Evolutionary conservation across 2,113 vertebrate genomes (phyloP).

Genomic region (Columbina picui): DNA sequence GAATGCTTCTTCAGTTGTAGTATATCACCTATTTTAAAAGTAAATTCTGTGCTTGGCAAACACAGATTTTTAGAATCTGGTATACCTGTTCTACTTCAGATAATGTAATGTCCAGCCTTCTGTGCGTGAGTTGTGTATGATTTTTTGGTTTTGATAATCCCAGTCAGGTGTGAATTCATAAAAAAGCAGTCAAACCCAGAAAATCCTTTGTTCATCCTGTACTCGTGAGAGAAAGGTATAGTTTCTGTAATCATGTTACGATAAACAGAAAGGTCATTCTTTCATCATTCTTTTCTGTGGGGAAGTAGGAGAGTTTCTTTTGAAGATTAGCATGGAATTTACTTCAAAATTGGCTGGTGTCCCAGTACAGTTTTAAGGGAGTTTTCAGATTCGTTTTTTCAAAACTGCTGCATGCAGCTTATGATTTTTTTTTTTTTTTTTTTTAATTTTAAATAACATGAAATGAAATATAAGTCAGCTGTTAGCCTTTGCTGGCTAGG

Average conservation of each 20-base stretch:
- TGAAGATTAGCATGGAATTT: background rate
- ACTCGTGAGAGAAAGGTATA: background rate
- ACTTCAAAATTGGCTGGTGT: background rate
- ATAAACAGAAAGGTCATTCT: background rate
- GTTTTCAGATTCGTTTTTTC: background rate
- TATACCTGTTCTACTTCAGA: background rate
- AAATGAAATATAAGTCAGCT: background rate
- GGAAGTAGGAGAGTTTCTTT: background rate
- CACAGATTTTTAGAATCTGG: background rate
- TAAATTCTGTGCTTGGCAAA: constrained; percentile 27
- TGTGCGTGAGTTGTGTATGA: background rate
- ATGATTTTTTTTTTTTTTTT: background rate
- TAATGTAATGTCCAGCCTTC: background rate
- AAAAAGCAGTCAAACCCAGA: background rate
- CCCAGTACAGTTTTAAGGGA: background rate
- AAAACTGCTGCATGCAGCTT: background rate
- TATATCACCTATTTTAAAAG: constrained; percentile 23
- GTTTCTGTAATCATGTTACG: background rate
- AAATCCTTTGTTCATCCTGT: background rate
- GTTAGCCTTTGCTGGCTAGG: background rate
- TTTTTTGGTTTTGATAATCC: background rate
- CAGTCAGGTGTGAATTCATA: background rate
- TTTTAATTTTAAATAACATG: background rate
- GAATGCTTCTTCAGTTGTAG: constrained; percentile 36
- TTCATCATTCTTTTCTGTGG: background rate